phyloP scores from a whole-genome alignment of 2,888 invertebrate genomes.

The Pristionchus entomophagus region DNA sequence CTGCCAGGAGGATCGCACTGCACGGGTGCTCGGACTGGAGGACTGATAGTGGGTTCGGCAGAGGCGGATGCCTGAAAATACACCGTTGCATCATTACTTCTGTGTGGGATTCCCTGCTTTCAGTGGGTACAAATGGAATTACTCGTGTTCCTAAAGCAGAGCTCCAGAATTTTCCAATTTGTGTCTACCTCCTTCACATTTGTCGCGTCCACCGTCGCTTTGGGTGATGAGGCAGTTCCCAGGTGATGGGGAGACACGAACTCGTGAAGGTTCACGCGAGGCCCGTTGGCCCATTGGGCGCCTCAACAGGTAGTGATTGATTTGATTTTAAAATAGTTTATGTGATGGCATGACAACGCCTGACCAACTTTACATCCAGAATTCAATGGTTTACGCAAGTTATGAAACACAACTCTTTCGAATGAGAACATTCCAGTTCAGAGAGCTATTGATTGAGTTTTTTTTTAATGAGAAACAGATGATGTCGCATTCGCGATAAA shows the following conservation, averaged over 20 bases:
- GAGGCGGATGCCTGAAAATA: not conserved
- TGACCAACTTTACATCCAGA: too few species aligned
- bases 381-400: too few species aligned
- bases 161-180: too few species aligned
- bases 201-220: not conserved
- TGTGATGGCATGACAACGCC: too few species aligned
- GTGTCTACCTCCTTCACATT: not conserved
- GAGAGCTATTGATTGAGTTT: too few species aligned
- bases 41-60: not conserved
- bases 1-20: conserved; percentile 7
- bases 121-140: too few species aligned
- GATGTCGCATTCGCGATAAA: too few species aligned
- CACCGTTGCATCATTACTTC: not conserved
- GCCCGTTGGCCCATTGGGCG: not conserved
- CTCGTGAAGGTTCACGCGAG: not conserved
- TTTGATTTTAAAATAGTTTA: not conserved
- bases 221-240: not conserved
- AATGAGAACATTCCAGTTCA: too few species aligned
- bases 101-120: not conserved
- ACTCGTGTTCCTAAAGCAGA: too few species aligned
- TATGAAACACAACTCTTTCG: not conserved
- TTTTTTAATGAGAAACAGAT: too few species aligned
- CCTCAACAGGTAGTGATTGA: too few species aligned
- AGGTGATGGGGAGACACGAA: conserved; percentile 19
- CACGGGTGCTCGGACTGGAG: not conserved